Evolutionary conservation across 2,113 vertebrate species (phyloP).

Genomic region (Protobothrops mucrosquamatus): DNA sequence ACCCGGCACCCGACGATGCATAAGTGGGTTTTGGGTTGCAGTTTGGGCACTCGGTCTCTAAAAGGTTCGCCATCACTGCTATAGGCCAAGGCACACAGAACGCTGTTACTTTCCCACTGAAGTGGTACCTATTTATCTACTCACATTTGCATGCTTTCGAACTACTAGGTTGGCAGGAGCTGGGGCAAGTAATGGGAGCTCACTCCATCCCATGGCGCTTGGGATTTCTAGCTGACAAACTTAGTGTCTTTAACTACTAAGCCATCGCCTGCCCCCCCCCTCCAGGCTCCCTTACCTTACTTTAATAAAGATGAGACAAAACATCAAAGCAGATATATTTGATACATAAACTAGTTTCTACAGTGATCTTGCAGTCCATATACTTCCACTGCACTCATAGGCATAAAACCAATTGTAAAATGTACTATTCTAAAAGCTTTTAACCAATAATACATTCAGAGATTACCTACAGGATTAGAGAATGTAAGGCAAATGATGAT

Average conservation of each 20-base stretch:
- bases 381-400: neutral
- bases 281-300: neutral
- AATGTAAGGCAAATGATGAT: neutral
- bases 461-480: neutral
- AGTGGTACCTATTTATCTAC: neutral
- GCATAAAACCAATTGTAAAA: neutral
- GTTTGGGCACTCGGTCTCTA: too few species aligned
- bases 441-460: neutral
- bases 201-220: neutral
- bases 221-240: too few species aligned
- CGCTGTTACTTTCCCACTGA: neutral
- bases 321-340: neutral
- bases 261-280: too few species aligned
- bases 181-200: neutral
- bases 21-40: too few species aligned
- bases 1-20: too few species aligned
- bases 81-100: neutral
- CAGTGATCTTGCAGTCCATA: neutral
- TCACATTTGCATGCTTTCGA: neutral
- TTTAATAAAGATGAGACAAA: neutral
- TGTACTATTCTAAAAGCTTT: neutral
- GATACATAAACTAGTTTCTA: neutral
- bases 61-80: too few species aligned
- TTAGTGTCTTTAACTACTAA: too few species aligned
- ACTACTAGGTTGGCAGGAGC: neutral